phyloP scores from a whole-genome alignment of 2,888 invertebrate species.

The Sepioteuthis lessoniana region DNA sequence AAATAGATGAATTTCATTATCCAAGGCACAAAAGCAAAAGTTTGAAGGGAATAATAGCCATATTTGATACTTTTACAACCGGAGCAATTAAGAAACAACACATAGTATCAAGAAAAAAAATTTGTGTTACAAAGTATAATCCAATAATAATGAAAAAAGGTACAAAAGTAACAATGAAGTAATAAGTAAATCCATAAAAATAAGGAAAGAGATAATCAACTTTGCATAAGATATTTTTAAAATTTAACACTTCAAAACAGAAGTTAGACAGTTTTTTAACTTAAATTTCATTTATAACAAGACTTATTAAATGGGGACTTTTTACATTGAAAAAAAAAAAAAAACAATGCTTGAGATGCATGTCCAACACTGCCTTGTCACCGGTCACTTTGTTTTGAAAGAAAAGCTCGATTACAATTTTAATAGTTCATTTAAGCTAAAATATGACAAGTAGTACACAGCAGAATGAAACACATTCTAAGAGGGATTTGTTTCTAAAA shows the following conservation, averaged over 20 bases:
- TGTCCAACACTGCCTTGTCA: conserved; percentile 1
- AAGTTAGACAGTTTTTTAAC: background rate
- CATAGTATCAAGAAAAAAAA: too few relatives aligned
- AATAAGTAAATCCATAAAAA: background rate
- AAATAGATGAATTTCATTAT: too few relatives aligned
- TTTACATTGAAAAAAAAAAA: background rate
- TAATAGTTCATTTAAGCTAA: background rate
- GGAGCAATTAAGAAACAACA: too few relatives aligned
- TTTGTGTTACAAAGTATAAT: too few relatives aligned
- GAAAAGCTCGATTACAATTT: background rate
- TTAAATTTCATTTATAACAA: background rate
- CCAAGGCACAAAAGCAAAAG: too few relatives aligned
- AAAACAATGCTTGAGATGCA: background rate
- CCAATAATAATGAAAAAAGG: background rate
- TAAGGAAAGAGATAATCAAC: too few relatives aligned
- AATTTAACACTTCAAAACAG: too few relatives aligned
- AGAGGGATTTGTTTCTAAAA: too few relatives aligned
- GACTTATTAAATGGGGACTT: conserved; percentile 23
- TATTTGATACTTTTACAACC: too few relatives aligned
- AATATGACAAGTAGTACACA: background rate
- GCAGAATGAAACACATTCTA: background rate
- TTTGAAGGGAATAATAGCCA: too few relatives aligned
- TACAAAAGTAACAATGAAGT: background rate
- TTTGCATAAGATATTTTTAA: too few relatives aligned
- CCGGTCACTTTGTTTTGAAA: background rate